A percentile compares a stretch with the other conserved stretches of the same genome.
phyloP scores from a whole-genome alignment of 1,140 invertebrate species.

The Bombus pascuorum region DNA sequence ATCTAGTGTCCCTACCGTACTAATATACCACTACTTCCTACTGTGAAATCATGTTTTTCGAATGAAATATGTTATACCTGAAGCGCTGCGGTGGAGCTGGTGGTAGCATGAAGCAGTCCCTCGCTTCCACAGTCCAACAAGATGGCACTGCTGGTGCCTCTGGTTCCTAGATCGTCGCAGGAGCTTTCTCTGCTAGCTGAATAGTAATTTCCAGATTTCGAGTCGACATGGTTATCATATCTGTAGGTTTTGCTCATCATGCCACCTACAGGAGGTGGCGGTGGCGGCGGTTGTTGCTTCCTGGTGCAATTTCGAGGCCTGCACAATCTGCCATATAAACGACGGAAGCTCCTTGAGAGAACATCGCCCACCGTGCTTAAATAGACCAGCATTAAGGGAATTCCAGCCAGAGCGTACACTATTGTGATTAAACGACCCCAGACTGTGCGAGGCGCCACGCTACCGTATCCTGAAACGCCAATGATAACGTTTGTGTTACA shows the following conservation, averaged over 20 bases:
- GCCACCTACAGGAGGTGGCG: conserved; percentile 67
- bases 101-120: conserved; percentile 76
- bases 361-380: conserved; percentile 93
- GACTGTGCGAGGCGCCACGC: conserved; percentile 94
- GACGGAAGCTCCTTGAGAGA: conserved; percentile 85
- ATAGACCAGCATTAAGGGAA: conserved; percentile 95
- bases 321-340: conserved; percentile 83
- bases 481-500: background rate
- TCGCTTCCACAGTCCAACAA: conserved; percentile 77
- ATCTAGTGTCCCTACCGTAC: background rate
- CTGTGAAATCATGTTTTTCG: background rate
- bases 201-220: conserved; percentile 73
- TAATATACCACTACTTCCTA: background rate
- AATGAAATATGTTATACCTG: conserved; percentile 65
- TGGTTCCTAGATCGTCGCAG: conserved; percentile 75
- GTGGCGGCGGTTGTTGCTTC: conserved; percentile 74
- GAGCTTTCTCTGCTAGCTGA: conserved; percentile 77
- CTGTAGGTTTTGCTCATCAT: conserved; percentile 74
- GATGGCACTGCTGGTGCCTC: conserved; percentile 75
- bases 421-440: conserved; percentile 93
- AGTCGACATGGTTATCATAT: conserved; percentile 80
- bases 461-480: conserved; percentile 91
- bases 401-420: conserved; percentile 93
- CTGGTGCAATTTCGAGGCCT: conserved; percentile 72
- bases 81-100: conserved; percentile 74